phyloP scores from a whole-genome alignment of 2,888 invertebrate species.

The Drosophila neonasuta region DNA sequence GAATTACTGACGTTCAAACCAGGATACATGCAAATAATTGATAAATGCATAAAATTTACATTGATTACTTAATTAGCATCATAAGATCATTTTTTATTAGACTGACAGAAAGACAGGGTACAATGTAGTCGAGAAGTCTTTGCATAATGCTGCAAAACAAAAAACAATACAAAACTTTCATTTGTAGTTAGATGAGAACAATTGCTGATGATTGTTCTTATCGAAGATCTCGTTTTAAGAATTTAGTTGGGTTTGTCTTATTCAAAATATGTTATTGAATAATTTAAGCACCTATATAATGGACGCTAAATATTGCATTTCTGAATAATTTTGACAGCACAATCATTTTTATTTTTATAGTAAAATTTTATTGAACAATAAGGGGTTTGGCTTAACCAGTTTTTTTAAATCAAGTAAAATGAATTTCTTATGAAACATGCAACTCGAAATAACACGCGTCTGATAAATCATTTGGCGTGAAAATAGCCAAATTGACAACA shows the following conservation, averaged over 20 bases:
- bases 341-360: background rate
- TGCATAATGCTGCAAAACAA: background rate
- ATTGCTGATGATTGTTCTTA: background rate
- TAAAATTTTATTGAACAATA: background rate
- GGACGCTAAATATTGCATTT: no score
- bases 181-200: constrained; percentile 1
- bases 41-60: background rate
- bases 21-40: background rate
- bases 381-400: background rate
- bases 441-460: no score
- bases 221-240: no score
- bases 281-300: no score
- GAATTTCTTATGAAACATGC: background rate
- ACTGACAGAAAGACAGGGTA: background rate
- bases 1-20: background rate
- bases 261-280: no score
- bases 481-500: background rate
- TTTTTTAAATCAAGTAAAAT: background rate
- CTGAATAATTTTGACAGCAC: background rate
- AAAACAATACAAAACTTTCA: background rate
- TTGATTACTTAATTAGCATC: background rate
- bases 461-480: background rate
- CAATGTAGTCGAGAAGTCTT: background rate
- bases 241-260: no score
- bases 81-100: background rate